Evolutionary conservation across 1,140 invertebrate species (phyloP).

Genomic region (Sinonovacula constricta): DNA sequence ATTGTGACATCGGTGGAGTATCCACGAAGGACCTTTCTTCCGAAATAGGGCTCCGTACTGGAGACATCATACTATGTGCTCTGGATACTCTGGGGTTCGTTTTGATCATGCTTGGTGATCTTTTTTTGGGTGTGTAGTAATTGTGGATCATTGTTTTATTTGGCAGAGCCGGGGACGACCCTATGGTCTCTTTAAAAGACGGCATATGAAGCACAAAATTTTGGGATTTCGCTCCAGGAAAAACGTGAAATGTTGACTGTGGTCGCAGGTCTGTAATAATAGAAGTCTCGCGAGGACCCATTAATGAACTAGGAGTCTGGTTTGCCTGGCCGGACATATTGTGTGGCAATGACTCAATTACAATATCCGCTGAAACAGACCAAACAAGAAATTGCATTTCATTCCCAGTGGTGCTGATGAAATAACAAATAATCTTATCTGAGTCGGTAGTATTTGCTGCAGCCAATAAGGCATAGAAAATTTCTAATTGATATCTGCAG

Average conservation of each 20-base stretch:
- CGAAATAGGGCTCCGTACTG: too few species aligned
- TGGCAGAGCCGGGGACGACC: not conserved
- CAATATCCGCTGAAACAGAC: conserved; percentile 24
- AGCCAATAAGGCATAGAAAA: not conserved
- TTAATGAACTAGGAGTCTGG: not conserved
- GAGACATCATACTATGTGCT: too few species aligned
- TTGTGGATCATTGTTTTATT: too few species aligned
- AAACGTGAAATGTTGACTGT: conserved; percentile 6
- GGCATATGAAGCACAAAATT: conserved; percentile 19
- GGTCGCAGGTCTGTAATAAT: conserved; percentile 10
- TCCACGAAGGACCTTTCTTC: too few species aligned
- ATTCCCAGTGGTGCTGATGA: not conserved
- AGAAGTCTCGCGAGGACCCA: conserved; percentile 12
- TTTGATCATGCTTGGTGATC: too few species aligned
- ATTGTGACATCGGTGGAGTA: too few species aligned
- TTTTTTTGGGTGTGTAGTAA: too few species aligned
- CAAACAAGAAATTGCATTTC: not conserved
- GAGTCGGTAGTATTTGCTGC: not conserved
- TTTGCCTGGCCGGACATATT: not conserved
- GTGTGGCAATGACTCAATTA: conserved; percentile 34
- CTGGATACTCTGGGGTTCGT: too few species aligned
- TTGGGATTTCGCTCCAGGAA: conserved; percentile 10
- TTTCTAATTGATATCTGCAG: not conserved
- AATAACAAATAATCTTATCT: not conserved
- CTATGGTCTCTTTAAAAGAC: not conserved